phyloP scores from a whole-genome alignment of 2,113 vertebrate species.

The Dendrocopos noguchii region DNA sequence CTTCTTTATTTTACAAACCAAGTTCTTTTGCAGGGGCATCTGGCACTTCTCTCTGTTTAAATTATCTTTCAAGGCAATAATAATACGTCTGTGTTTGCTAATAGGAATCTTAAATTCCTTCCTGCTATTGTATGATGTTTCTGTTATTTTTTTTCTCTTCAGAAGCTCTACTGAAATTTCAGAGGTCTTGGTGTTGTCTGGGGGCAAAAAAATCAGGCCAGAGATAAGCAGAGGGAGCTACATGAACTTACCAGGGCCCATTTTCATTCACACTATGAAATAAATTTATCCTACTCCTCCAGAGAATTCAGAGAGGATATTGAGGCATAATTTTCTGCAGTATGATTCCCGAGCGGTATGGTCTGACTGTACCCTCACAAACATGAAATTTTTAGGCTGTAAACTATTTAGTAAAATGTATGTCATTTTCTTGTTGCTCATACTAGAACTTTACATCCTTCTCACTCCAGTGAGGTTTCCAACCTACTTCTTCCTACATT shows the following conservation, averaged over 20 bases:
- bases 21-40: not conserved
- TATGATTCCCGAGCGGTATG: accelerated
- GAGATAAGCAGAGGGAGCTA: not conserved
- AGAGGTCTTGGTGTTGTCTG: not conserved
- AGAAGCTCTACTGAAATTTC: not conserved
- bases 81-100: not conserved
- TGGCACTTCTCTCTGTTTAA: not conserved
- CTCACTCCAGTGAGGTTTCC: not conserved
- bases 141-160: not conserved
- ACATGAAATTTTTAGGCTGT: not conserved
- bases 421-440: not conserved
- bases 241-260: not conserved
- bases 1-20: not conserved
- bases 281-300: not conserved
- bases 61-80: not conserved
- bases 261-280: not conserved
- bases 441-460: not conserved
- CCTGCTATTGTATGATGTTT: not conserved
- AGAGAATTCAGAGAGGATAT: not conserved
- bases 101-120: slow-evolving; percentile 7
- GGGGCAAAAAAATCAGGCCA: not conserved
- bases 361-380: not conserved
- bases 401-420: not conserved
- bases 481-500: not conserved
- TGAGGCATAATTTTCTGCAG: not conserved